phyloP scores from a whole-genome alignment of 2,797 vertebrate genomes.

The Somateria mollissima region DNA sequence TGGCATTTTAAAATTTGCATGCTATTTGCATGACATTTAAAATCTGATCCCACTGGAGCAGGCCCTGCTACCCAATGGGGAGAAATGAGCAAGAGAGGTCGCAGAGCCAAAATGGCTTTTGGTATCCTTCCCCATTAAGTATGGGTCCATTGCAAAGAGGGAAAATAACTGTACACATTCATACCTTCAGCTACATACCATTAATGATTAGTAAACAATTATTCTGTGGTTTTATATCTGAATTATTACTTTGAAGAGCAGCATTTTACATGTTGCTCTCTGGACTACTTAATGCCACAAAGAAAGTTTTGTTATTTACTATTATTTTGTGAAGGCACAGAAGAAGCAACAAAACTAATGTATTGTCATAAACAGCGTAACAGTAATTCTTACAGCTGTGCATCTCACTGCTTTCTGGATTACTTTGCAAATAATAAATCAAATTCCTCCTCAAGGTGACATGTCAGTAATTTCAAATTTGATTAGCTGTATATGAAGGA shows the following conservation, averaged over 20 bases:
- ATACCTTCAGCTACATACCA: fast-evolving
- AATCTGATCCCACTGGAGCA: not conserved
- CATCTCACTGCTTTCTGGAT: conserved; percentile 42
- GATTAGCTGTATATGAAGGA: conserved; percentile 29
- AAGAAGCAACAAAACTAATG: not conserved
- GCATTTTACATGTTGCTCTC: not conserved
- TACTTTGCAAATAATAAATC: conserved; percentile 57
- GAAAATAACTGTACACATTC: fast-evolving
- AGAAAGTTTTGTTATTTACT: not conserved
- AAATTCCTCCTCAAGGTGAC: conserved; percentile 46
- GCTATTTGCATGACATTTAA: conserved; percentile 7
- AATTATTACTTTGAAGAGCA: not conserved
- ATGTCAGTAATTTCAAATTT: conserved; percentile 63
- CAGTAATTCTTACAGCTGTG: not conserved
- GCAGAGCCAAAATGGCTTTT: not conserved
- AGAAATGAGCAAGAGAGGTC: not conserved
- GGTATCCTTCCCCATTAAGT: not conserved
- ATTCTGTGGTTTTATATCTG: not conserved
- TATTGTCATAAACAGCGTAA: not conserved
- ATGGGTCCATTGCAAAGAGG: not conserved
- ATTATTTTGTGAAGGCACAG: not conserved
- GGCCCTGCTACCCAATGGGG: not conserved
- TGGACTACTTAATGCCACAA: fast-evolving
- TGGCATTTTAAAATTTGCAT: not conserved
- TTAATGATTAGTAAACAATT: not conserved